Evolutionary conservation across 2,113 vertebrate genomes (phyloP).

Genomic region (Mesocricetus auratus): DNA sequence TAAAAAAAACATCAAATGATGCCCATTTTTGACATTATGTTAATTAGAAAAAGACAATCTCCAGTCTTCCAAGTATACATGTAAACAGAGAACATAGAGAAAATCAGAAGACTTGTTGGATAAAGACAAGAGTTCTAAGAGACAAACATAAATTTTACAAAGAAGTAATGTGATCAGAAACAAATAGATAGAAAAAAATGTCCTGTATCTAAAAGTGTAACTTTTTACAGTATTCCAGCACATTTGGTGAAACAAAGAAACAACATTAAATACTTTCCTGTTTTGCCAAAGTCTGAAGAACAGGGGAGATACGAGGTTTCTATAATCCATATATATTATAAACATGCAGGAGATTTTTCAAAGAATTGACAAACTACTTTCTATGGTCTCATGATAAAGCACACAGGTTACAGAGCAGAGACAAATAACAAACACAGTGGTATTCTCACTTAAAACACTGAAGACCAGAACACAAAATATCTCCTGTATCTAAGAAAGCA

Average conservation of each 20-base stretch:
- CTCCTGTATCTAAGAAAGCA: neutral
- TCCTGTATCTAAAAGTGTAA: neutral
- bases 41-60: neutral
- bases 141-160: neutral
- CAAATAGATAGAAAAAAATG: neutral
- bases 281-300: neutral
- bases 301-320: neutral
- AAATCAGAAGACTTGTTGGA: neutral
- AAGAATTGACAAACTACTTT: neutral
- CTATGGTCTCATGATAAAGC: neutral
- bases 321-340: neutral
- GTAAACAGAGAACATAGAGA: neutral
- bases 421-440: neutral
- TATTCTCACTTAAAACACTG: neutral
- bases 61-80: neutral
- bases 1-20: neutral
- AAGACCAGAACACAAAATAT: neutral
- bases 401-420: neutral
- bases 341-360: neutral
- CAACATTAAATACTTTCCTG: neutral
- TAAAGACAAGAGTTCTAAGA: neutral
- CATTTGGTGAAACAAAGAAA: neutral
- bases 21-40: neutral
- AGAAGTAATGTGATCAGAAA: neutral
- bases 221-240: neutral